Evolutionary conservation across 2,113 vertebrate genomes (phyloP).

Genomic region (Alligator sinensis): DNA sequence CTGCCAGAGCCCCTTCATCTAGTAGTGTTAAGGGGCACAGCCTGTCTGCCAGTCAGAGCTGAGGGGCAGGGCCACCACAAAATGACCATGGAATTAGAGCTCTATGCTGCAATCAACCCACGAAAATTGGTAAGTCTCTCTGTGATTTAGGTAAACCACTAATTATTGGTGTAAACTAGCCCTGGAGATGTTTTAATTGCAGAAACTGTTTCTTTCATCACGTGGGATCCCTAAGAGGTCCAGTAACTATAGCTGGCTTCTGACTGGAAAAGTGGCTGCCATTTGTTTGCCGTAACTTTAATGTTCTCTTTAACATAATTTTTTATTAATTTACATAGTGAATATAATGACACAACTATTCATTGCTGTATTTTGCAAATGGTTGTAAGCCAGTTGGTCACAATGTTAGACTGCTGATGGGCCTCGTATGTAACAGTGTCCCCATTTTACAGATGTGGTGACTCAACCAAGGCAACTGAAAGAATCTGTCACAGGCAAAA

Average conservation of each 20-base stretch:
- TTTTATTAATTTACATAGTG: neutral
- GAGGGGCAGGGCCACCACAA: no score
- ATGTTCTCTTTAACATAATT: neutral
- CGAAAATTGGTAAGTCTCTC: no score
- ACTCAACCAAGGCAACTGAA: constrained; percentile 75
- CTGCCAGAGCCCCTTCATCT: no score
- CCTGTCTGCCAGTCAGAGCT: no score
- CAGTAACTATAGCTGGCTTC: neutral
- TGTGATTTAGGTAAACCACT: no score
- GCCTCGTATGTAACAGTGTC: constrained; percentile 36
- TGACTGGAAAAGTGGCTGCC: neutral
- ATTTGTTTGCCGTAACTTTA: neutral
- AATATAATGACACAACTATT: neutral
- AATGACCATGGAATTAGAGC: no score
- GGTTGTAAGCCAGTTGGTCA: neutral
- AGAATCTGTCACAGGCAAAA: constrained; percentile 72
- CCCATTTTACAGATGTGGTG: constrained; percentile 72
- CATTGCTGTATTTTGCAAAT: neutral
- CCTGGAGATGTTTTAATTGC: neutral
- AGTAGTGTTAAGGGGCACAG: no score
- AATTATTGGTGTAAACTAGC: neutral
- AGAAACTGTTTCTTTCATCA: neutral
- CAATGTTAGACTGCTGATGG: constrained; percentile 36
- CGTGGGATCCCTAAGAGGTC: neutral
- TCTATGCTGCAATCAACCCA: no score